Evolutionary conservation across 1,140 invertebrate species (phyloP), one percentile per base, ranked within the genome.

Genomic region (Bombus sylvicola): DNA sequence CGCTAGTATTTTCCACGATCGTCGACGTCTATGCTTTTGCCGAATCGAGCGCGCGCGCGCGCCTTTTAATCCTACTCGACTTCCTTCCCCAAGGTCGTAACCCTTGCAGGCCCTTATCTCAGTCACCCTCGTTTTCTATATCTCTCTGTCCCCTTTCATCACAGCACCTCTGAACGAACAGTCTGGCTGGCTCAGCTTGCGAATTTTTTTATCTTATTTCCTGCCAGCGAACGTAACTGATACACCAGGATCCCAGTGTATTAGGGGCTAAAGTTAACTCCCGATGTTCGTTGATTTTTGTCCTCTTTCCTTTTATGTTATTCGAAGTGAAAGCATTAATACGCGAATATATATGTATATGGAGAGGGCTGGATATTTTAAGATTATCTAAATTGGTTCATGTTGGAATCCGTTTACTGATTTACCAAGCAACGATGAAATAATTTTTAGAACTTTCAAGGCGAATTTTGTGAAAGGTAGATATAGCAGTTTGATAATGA

Each of bases 41-140:
- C 64, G 87, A 78, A 88, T 82, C 77, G 69, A 59, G 47, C 18
- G 41, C 68, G 34, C 83, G 37, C 77, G 41, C 73, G 37, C 80
- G 25, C 53, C 88, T 78, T 85, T 89, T 89, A 89, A 89, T 89
- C 88, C 75, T 66, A 34, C 72, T 62, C 80, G 68, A 81, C 31
- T 89, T 69, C 31, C 75, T 78, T 88, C 41, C 85, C 68, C 72
- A 74, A 88, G 76, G 76, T 84, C 73, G 69, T 78, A 85, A 90
- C 87, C 86, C 73, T 81, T 82, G 80, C 78, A 76, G 74, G 39
- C 87, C 76, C 88, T 89, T 89, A 89, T 89, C 88, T 87, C 64
- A 47, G 80, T 83, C 87, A 82, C 43, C 86, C 88, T 80, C 85
- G 79, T 84, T 90, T 89, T 84, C 87, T 78, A 74, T 85, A 77